A percentile compares a stretch with the other conserved stretches of the same genome.
phyloP scores from a whole-genome alignment of 2,113 vertebrate species.

The Natator depressus region DNA sequence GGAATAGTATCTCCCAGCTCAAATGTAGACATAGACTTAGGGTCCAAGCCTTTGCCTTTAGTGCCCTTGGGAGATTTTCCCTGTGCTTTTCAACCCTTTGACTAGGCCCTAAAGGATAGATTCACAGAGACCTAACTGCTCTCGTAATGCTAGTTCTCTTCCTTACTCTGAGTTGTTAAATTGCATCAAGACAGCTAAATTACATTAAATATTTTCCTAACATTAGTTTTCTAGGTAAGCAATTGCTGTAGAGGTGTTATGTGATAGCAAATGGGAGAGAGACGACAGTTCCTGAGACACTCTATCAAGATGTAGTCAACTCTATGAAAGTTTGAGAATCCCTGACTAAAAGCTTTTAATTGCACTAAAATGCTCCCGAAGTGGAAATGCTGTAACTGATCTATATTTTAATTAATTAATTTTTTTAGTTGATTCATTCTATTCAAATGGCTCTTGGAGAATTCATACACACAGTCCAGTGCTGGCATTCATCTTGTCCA shows the following conservation, averaged over 20 bases:
- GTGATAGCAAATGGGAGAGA: not conserved
- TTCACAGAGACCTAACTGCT: not conserved
- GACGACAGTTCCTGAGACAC: not conserved
- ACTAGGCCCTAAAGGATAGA: not conserved
- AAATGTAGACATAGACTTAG: not conserved
- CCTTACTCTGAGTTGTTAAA: not conserved
- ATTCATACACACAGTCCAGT: constrained; percentile 82
- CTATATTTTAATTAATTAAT: constrained; percentile 3
- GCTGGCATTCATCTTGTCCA: constrained; percentile 65
- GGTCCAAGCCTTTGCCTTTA: not conserved
- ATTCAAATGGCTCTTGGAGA: constrained; percentile 80
- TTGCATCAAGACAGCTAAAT: not conserved
- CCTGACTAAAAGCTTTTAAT: not conserved
- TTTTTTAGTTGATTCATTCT: constrained; percentile 83
- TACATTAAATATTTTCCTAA: not conserved
- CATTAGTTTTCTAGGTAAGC: not conserved
- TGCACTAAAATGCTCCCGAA: not conserved
- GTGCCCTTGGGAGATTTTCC: not conserved
- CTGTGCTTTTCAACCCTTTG: not conserved
- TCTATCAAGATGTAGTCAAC: not conserved
- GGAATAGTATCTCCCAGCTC: not conserved
- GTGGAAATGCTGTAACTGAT: not conserved
- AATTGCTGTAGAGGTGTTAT: not conserved
- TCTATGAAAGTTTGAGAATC: not conserved
- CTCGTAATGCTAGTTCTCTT: not conserved